A percentile compares a stretch with the other conserved stretches of the same genome.
Evolutionary conservation across 2,888 invertebrate genomes (phyloP).

Genomic region (Agelastica alni): DNA sequence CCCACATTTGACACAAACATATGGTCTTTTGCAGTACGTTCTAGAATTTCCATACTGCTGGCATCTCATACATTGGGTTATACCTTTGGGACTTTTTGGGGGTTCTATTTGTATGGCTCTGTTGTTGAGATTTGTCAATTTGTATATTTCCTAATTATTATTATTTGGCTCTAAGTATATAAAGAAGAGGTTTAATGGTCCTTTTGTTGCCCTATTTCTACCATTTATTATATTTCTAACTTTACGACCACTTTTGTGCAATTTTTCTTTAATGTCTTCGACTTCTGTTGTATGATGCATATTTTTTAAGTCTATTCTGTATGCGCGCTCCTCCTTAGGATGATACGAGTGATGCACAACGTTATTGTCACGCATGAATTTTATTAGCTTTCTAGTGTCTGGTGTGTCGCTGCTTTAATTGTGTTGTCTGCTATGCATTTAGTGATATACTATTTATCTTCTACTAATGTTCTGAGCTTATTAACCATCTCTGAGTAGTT

Average conservation of each 20-base stretch:
- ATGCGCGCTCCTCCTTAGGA: too few species aligned
- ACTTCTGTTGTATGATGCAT: slow-evolving; percentile 6
- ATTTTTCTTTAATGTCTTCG: slow-evolving; percentile 11
- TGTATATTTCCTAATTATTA: slow-evolving; percentile 2
- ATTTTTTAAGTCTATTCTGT: too few species aligned
- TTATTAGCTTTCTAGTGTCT: too few species aligned
- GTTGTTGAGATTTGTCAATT: slow-evolving; percentile 7
- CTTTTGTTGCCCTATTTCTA: background rate
- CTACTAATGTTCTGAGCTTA: too few species aligned
- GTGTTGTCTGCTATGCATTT: too few species aligned
- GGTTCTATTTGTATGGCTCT: background rate
- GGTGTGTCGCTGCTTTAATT: too few species aligned
- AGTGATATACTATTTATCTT: too few species aligned
- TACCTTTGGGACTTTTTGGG: background rate
- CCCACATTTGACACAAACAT: slow-evolving; percentile 10
- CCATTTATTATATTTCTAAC: slow-evolving; percentile 5
- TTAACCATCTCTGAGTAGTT: too few species aligned
- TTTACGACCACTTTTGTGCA: slow-evolving; percentile 5
- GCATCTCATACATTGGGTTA: slow-evolving; percentile 7
- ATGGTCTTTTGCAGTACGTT: slow-evolving; percentile 13
- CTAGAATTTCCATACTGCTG: slow-evolving; percentile 9
- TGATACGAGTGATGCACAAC: too few species aligned
- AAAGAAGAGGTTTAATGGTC: too few species aligned
- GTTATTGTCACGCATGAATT: too few species aligned
- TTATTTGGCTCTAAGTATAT: background rate